Percentiles rank a stretch among this genome's conserved stretches.
Conservation (phyloP, 92 coral and sea anemone genomes). For the Zoanthus sociatus region DNA sequence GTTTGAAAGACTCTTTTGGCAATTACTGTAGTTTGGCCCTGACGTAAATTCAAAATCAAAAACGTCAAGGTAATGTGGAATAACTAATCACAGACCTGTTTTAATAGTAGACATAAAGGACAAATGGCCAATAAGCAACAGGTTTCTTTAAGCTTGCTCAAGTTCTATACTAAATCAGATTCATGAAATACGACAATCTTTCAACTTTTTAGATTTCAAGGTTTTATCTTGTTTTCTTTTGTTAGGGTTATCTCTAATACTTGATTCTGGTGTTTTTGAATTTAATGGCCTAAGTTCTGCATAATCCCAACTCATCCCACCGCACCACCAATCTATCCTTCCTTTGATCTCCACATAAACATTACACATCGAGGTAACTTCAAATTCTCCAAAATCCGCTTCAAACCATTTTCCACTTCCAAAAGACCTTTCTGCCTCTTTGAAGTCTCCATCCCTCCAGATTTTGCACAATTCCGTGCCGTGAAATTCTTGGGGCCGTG, state of each 20-base stretch:
- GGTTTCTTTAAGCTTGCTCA: too few relatives aligned
- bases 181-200: not conserved
- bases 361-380: conserved; percentile 61
- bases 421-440: conserved; percentile 54
- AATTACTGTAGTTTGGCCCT: too few relatives aligned
- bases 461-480: conserved; percentile 67
- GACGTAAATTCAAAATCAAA: too few relatives aligned
- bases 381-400: conserved; percentile 71
- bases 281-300: conserved; percentile 63
- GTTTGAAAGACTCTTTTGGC: too few relatives aligned
- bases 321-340: conserved; percentile 74
- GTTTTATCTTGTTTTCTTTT: not conserved
- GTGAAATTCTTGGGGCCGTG: conserved; percentile 59
- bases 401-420: conserved; percentile 69
- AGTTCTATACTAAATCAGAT: too few relatives aligned
- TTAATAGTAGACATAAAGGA: too few relatives aligned
- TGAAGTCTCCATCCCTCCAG: conserved; percentile 68
- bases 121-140: too few relatives aligned
- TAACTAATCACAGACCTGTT: too few relatives aligned
- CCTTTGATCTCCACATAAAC: conserved; percentile 76
- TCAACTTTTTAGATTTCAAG: not conserved
- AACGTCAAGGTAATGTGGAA: too few relatives aligned
- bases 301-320: conserved; percentile 79
- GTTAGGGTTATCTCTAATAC: not conserved
- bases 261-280: not conserved